Base-by-base conservation (phyloP, 1,140 invertebrate species). In the Ceratina japonica region DNA sequence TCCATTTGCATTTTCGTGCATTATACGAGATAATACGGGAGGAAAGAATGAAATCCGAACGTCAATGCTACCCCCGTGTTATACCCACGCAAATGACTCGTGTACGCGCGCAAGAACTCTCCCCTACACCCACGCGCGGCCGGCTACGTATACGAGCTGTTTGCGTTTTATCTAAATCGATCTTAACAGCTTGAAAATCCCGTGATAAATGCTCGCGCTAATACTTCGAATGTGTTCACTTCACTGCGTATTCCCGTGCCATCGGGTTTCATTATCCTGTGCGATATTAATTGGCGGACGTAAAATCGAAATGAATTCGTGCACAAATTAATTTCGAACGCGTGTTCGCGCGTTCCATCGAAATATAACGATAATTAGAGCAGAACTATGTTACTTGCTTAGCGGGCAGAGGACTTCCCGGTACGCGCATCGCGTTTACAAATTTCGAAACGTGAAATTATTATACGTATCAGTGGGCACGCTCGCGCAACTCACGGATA, bases 321-420 rank as follows among this genome's bases (percentile, higher is more conserved):
- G 54, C 5, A 8, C 0, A 27, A 70, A 76, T 76, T 76, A 76
- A 76, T 76, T 76, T 76, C 18, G 15, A 52, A 44, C 37, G 37
- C 37, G 5, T 44, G 10, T 13, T 13, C 3, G 24, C 1, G 16
- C 22, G 7, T 4, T 2, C 10, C 27, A 52, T 15, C 24, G 44
- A 37, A 70, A 76, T 62, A 24, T 31, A 44, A 18, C 12, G 56
- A 62, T 76, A 61, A 76, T 76, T 70, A 61, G 44, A 10, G 24
- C 56, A n/a, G 13, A 70, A 27, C 64, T 51, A 8, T 2, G 16
- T 27, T 31, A 49, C 20, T 75, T 37, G 56, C 58, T 24, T 62
- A 61, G n/a, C 66, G 3, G n/a, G 8, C 27, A n/a, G 15, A n/a
- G 13, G 3, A 1, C 13, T 2, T 37, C 7, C 56, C 2, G 44